Evolutionary conservation across 2,888 invertebrate genomes (phyloP).

Genomic region (Tenthredo scrophulariae): DNA sequence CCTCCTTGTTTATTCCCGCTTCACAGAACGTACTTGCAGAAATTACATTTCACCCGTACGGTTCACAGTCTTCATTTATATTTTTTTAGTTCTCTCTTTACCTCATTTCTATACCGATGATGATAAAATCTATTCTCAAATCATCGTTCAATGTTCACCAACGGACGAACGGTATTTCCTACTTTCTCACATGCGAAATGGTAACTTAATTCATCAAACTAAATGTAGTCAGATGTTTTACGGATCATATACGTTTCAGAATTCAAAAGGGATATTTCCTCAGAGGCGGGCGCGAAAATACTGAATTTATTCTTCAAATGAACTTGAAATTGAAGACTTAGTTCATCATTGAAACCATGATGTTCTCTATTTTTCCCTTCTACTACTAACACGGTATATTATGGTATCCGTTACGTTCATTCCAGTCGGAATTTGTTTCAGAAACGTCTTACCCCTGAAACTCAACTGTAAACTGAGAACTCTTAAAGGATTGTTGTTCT

Average conservation of each 20-base stretch:
- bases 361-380: background rate
- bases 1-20: slow-evolving; percentile 9
- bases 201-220: background rate
- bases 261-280: background rate
- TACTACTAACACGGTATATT: background rate
- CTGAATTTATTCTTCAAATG: background rate
- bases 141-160: background rate
- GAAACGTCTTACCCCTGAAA: background rate
- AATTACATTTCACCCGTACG: background rate
- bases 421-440: background rate
- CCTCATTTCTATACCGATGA: background rate
- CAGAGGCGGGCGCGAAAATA: background rate
- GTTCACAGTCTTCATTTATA: background rate
- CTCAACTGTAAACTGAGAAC: background rate
- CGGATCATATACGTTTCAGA: background rate
- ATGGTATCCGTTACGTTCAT: background rate
- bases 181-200: background rate
- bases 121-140: background rate
- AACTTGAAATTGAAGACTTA: background rate
- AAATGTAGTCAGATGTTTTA: background rate
- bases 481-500: background rate
- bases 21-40: background rate
- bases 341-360: background rate
- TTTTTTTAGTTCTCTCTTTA: background rate
- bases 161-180: background rate